Evolutionary conservation across 2,113 vertebrate genomes (phyloP), one percentile per base, ranked within the genome.

Genomic region (Odocoileus hemionus): DNA sequence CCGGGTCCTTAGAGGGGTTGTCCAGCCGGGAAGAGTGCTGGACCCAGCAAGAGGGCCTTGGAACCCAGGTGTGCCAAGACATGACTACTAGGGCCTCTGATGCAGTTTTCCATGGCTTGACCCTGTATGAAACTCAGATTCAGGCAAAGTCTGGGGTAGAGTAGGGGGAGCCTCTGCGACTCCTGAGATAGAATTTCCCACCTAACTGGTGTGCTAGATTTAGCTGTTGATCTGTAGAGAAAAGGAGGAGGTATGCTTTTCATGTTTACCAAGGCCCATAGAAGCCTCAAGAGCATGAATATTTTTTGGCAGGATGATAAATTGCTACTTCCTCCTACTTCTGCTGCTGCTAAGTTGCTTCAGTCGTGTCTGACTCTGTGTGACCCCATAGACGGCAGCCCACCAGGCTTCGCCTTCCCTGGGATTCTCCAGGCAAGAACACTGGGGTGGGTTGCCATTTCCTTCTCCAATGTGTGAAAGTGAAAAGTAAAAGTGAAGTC

Each of bases 171-270:
- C 10, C 28, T 23, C 3, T 9, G 25, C 16, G 61, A 36, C 19
- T 7, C 2, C 11, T 2, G 3, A 39, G n/a, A 23, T 33, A 19
- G 57, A 43, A 23, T 36, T 60, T 60, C 50, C 47, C 11, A 36
- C 50, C 60, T 19, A 1, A 0, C 1, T 8, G 3, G 1, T 4
- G 0, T 36, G 14, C 25, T 1, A 8, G 36, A 5, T 33, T 17
- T 14, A 36, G 45, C 33, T n/a, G 52, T 70, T 6, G 43, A 16
- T 11, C 21, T 43, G 5, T 8, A 54, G 33, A 45, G 21, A 50
- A 60, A 45, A 17, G 45, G 30, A 47, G 15, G 17, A 19, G 3
- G 17, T 80, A 15, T 2, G 52, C 11, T 82, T 36, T 39, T 86
- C 39, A 6, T 54, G 28, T 33, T 87, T 33, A 11, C 3, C 12